Evolutionary conservation across 1,140 invertebrate species (phyloP), one percentile per base, ranked within the genome.

Genomic region (Heliothis subflexa): DNA sequence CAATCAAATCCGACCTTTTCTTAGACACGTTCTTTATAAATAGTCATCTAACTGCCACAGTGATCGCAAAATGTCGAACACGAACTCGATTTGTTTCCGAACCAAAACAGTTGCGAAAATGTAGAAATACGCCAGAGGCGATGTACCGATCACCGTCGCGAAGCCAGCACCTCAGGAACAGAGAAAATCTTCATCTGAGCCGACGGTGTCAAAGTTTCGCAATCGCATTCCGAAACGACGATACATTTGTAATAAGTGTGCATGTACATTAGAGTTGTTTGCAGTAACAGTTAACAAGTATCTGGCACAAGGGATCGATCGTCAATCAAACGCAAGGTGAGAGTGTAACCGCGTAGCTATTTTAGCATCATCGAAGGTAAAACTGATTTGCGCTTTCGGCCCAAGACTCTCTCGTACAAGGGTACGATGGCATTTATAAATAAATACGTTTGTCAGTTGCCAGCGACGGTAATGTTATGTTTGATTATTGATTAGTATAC

Each of bases 1-100:
- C 89, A 93, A 94, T 94, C 93, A 94, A 92, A 94, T 92, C 79
- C 91, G 92, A 94, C 93, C 92, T 94, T 94, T 94, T 90, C 89
- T 86, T 86, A 92, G 88, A 93, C 92, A 94, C 91, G 92, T 93
- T 93, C 88, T 91, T 92, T 93, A 92, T 93, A 94, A 93, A 93
- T 91, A 93, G 91, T 93, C 92, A 90, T 93, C 92, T 91, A 89
- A 91, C 87, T 90, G 86, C 91, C 76, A 76, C 88, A 81, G 89
- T 91, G 88, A 89, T 93, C 88, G 88, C 88, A 85, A 93, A 93
- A 93, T 94, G 91, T 92, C 91, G 89, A 91, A 93, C 90, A 92
- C 91, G 90, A 94, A 92, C 86, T 92, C 89, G 85, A 92, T 92
- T 90, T 91, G 85, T 89, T 91, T 90, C 87, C 85, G 83, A 90